Base-by-base conservation (phyloP, 2,888 invertebrate genomes). In the Heliconius erato region DNA sequence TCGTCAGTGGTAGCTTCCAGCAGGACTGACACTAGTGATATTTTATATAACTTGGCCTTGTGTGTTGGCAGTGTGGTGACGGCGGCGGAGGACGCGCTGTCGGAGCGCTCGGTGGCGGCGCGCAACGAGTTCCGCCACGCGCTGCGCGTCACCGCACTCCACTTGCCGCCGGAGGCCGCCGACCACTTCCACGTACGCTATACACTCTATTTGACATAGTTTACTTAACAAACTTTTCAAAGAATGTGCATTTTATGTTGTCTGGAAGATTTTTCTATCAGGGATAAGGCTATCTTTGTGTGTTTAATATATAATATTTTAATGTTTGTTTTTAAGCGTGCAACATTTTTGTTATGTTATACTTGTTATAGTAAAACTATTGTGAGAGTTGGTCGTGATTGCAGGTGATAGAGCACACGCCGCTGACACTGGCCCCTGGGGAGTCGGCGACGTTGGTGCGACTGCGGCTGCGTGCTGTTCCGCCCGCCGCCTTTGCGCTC, bases 111-210 rank as follows among this genome's bases (percentile, higher is more conserved):
- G 85, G 83, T 94, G 87, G 83, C 84, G 85, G 93, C 89, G 77
- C 89, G 83, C 88, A 95, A 95, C 89, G 90, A 92, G 82, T 93
- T 94, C 88, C 80, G 87, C 67, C 87, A 86, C 86, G 87, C 92
- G 79, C 85, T 94, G 85, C 90, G 83, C 26, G 35, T 95, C 26
- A 49, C 87, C 54, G 88, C 87, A 80, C 77, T 92, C 3, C 86
- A 90, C 44, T 84, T 89, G 71, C 90, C 89, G 65, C 87, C 87
- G 6, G 89, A 89, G 7, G 85, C 91, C 76, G 82, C 1, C 79
- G 88, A 83, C 0, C 85, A 90, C 78, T 94, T 94, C 65, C 88
- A 91, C 67, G 94, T 94, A 68, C 88, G 91, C 87, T 11, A 23
- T 23, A 59, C 23, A 59, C 23, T 59, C 23, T 59, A 59, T 59